A percentile compares a stretch with the other conserved stretches of the same genome.
phyloP scores from a whole-genome alignment of 2,888 invertebrate genomes.

The Opisthograptis luteolata region DNA sequence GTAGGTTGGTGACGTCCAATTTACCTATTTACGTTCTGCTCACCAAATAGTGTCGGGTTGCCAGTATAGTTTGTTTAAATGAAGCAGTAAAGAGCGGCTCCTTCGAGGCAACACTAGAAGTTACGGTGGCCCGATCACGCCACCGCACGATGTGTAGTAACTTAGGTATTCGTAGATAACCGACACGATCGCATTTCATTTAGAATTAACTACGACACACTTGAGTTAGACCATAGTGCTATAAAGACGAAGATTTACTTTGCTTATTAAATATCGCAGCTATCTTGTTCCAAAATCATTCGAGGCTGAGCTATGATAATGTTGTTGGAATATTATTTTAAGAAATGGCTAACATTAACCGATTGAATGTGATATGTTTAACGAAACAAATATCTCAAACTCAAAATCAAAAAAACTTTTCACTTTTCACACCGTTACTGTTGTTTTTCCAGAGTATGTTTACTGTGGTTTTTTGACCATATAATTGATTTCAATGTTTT shows the following conservation, averaged over 20 bases:
- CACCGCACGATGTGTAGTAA: slow-evolving; percentile 32
- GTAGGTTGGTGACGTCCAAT: neutral
- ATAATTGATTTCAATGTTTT: no score
- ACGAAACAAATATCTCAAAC: no score
- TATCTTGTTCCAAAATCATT: neutral
- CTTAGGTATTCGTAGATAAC: slow-evolving; percentile 42
- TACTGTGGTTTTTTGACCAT: no score
- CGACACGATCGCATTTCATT: slow-evolving; percentile 45
- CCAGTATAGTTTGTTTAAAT: slow-evolving; percentile 26
- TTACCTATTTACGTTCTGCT: neutral
- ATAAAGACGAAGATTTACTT: slow-evolving; percentile 18
- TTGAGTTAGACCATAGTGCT: slow-evolving; percentile 16
- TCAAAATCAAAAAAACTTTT: no score
- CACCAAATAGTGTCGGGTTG: slow-evolving; percentile 3
- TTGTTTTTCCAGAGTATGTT: no score
- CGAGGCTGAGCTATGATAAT: slow-evolving; percentile 1
- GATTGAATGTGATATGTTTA: no score
- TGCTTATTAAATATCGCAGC: neutral
- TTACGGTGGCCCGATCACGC: slow-evolving; percentile 43
- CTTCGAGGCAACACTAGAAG: slow-evolving; percentile 33
- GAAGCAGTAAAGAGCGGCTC: slow-evolving; percentile 49
- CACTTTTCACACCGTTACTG: no score
- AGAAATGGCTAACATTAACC: no score
- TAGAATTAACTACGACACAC: slow-evolving; percentile 25
- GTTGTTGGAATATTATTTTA: neutral